phyloP scores from a whole-genome alignment of 1,140 invertebrate genomes.

The Pemphigus obesinymphae region DNA sequence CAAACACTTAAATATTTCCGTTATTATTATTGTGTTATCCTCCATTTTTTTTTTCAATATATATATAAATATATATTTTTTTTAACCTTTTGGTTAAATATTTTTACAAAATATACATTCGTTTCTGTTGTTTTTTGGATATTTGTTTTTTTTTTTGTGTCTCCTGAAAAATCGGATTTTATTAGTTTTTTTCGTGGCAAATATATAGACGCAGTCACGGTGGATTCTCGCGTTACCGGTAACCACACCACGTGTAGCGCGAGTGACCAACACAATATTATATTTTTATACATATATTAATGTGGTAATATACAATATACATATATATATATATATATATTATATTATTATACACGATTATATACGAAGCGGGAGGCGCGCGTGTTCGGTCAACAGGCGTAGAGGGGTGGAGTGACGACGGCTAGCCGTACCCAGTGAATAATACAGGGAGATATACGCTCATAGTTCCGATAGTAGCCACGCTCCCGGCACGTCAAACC shows the following conservation, averaged over 20 bases:
- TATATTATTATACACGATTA: neutral
- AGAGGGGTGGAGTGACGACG: neutral
- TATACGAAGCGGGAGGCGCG: neutral
- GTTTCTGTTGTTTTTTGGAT: no score
- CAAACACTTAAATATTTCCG: no score
- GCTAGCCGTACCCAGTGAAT: no score
- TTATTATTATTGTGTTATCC: no score
- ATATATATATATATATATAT: no score
- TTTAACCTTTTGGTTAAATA: no score
- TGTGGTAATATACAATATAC: neutral
- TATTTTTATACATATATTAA: neutral
- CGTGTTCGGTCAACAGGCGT: neutral
- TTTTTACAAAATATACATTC: no score
- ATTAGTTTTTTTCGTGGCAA: no score
- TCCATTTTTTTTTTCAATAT: no score
- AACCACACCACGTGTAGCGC: neutral
- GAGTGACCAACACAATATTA: neutral
- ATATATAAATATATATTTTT: no score
- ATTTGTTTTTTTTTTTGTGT: no score
- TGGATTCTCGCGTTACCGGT: conserved; percentile 23
- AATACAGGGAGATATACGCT: conserved; percentile 4
- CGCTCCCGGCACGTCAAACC: neutral
- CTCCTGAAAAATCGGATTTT: no score
- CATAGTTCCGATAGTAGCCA: conserved; percentile 26
- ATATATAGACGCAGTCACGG: conserved; percentile 15